A percentile compares a stretch with the other conserved stretches of the same genome.
phyloP scores from a whole-genome alignment of 1,140 invertebrate species.

The Aricia agestis region DNA sequence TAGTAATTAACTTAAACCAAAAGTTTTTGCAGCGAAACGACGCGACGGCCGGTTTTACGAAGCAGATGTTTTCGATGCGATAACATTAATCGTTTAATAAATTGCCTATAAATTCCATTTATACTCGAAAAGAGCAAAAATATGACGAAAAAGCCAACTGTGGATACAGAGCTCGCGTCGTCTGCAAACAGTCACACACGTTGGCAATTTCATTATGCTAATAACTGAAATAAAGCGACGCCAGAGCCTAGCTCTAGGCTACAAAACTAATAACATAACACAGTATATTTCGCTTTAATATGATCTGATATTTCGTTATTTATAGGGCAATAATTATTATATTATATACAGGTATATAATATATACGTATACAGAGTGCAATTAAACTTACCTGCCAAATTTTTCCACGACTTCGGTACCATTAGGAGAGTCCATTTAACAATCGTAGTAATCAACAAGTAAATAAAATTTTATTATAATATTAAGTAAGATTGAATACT shows the following conservation, averaged over 20 bases:
- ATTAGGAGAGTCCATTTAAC: too few relatives aligned
- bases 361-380: too few relatives aligned
- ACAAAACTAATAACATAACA: neutral
- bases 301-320: neutral
- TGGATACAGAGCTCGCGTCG: neutral
- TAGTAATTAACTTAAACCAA: too few relatives aligned
- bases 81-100: slow-evolving; percentile 1
- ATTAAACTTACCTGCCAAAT: too few relatives aligned
- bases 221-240: neutral
- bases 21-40: neutral
- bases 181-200: neutral
- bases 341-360: too few relatives aligned
- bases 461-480: too few relatives aligned
- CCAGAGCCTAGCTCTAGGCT: neutral
- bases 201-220: neutral
- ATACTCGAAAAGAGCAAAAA: neutral
- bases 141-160: neutral
- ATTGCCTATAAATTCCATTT: slow-evolving; percentile 1
- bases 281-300: neutral
- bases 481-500: too few relatives aligned
- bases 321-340: too few relatives aligned
- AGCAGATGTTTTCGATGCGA: neutral
- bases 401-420: too few relatives aligned
- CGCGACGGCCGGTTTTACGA: neutral
- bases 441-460: too few relatives aligned